Evolutionary conservation across 2,888 invertebrate species (phyloP), one percentile per base, ranked within the genome.

Genomic region (Dexiosoma caninum): DNA sequence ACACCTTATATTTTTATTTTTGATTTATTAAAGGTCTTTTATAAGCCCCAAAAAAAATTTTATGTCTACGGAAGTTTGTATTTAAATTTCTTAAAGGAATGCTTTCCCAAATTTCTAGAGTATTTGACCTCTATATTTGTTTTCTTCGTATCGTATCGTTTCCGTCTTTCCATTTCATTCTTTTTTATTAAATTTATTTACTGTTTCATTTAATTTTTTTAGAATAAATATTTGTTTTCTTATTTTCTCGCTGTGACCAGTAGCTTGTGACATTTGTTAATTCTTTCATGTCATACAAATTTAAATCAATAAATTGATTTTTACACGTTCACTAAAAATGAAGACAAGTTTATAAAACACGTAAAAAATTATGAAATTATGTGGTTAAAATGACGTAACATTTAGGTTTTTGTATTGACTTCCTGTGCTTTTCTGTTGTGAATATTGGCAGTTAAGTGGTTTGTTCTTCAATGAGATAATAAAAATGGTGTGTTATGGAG

Each of bases 251-350:
- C 27, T 75, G 59, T 59, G 51, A 53, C 57, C 30, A 55, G 53
- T 62, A 27, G 59, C 78, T 66, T 66, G 64, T 78, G 44, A 64
- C 57, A 71, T 74, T 64, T 66, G 42, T 69, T 49, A 51, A 59
- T 60, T 51, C 32, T 60, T 69, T 60, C 40, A 53, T 51, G 67
- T 44, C 75, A 59, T 9, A 35, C 42, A 42, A 67, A 46, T 44
- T 69, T 9, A 60, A 76, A 69, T 76, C 76, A 67, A 76, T 76
- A 76, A 76, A 76, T 76, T 76, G 76, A 76, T 76, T 76, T 76
- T 21, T 60, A 40, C 12, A 32, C 44, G 59, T 27, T 27, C 42
- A 53, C 12, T 32, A 23, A 16, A 21, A 53, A 44, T 5, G 8
- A 40, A 27, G 8, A 12, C 0, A 10, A 44, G n/a, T n/a, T n/a